Evolutionary conservation across 1,140 invertebrate genomes (phyloP).

Genomic region (Ostrea edulis): DNA sequence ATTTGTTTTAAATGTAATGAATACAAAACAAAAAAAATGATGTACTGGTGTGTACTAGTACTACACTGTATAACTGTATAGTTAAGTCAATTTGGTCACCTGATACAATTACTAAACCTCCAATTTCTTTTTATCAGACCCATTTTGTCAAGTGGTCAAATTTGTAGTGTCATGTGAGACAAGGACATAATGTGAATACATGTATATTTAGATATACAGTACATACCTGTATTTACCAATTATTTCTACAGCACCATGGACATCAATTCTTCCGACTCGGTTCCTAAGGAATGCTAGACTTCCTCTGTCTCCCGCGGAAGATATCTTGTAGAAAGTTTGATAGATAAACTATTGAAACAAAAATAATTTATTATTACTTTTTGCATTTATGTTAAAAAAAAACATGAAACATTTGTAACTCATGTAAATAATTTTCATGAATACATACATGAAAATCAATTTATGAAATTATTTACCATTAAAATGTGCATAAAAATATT

Average conservation of each 20-base stretch:
- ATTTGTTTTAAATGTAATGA: slow-evolving; percentile 3
- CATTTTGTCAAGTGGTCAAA: background rate
- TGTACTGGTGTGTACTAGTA: background rate
- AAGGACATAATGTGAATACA: background rate
- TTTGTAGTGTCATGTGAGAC: background rate
- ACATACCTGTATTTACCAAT: slow-evolving; percentile 40
- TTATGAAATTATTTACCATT: background rate
- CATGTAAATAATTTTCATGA: background rate
- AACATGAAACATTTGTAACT: slow-evolving; percentile 8
- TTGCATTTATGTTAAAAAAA: background rate
- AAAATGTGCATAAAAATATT: background rate
- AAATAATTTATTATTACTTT: slow-evolving; percentile 20
- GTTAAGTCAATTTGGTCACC: slow-evolving; percentile 8
- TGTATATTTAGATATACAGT: background rate
- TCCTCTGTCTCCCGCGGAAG: slow-evolving; percentile 40
- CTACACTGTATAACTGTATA: background rate
- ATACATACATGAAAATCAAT: background rate
- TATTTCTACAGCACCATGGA: slow-evolving; percentile 34
- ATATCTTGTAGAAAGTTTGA: slow-evolving; percentile 46
- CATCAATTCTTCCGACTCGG: slow-evolving; percentile 43
- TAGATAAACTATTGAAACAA: slow-evolving; percentile 42
- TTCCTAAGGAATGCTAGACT: slow-evolving; percentile 43
- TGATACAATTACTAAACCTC: slow-evolving; percentile 5
- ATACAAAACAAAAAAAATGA: background rate
- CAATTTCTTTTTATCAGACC: background rate